These are phyloP conservation scores for Galaxias olidus DNA, from an alignment of 2,797 vertebrate species.

Conservation along the genomic window DNA sequence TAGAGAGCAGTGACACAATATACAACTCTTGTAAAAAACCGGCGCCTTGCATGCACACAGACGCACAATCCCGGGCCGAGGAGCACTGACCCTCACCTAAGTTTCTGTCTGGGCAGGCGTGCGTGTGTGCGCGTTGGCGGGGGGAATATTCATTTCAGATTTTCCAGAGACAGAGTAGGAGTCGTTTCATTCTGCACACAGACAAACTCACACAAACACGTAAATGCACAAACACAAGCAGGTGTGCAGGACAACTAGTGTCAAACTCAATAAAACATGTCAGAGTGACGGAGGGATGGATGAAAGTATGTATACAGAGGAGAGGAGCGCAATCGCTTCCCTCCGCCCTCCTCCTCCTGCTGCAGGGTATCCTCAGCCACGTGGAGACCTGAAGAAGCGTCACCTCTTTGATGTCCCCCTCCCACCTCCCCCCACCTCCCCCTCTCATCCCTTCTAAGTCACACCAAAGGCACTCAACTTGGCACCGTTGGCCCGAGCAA, in stretches of 20 bases:
- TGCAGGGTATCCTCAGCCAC: no score
- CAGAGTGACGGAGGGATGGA: no score
- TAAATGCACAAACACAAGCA: slow-evolving; percentile 9
- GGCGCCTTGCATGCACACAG: neutral
- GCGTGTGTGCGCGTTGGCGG: no score
- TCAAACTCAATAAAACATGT: no score
- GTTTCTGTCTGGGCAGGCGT: slow-evolving; percentile 16
- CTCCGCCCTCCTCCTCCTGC: neutral
- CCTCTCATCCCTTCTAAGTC: no score
- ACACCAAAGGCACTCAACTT: no score
- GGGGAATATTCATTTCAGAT: no score
- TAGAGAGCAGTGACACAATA: slow-evolving; percentile 3
- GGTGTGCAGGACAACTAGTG: neutral
- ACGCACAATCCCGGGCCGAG: slow-evolving; percentile 19
- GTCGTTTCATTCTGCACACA: neutral
- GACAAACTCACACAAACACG: slow-evolving; percentile 15
- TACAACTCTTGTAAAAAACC: neutral
- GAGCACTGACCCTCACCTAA: slow-evolving; percentile 51
- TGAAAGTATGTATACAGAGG: no score
- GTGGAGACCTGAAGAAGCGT: no score
- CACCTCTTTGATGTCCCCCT: no score
- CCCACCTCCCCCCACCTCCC: no score
- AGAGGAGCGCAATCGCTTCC: neutral
- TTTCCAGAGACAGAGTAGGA: neutral
- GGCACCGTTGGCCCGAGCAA: no score